Base-by-base conservation (phyloP, 92 coral and sea anemone genomes). In the Bergia puertoricense region DNA sequence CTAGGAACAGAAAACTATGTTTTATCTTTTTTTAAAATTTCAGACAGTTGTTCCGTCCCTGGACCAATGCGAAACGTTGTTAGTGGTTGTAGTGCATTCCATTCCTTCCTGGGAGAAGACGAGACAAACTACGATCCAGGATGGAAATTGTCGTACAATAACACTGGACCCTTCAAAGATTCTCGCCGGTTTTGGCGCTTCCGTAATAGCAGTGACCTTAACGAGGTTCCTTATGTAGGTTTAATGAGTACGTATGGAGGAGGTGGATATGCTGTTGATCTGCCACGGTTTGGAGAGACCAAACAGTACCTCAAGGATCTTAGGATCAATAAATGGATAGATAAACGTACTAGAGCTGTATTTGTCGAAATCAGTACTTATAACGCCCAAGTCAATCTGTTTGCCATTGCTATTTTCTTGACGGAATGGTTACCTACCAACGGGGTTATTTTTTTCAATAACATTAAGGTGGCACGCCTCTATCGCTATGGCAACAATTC, bases 381-480 rank as follows among this genome's bases (percentile, higher is more conserved):
- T 87, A 97, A 93, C 84, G 96, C 98, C 10, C 98, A 97, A 85
- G 94, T 94, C 9, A 96, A 97, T 79, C 90, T 95, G 84, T 97
- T 94, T 91, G 94, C 98, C 3, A 91, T 94, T 39, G 96, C 93
- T 20, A 95, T 91, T 16, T 94, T 97, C 71, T 80, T 95, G 20
- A 93, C 96, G 2, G 99, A 97, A 85, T 95, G 96, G 96, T 91
- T 96, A 22, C 95, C 96, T 40, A 95, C 95, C 3, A 96, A 96
- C 73, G 97, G 98, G 0, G 88, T 93, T 16, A 62, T 91, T 0
- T 95, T 86, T 66, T 94, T 94, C 89, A 90, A 88, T 20, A 93
- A 92, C 71, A 82, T 97, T 10, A 94, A 91, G 77, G 97, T 95
- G 1, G 94, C 98, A 76, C 93, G 98, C 8, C 93, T 97, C 3